Evolutionary conservation across 2,113 vertebrate genomes (phyloP).

Genomic region (Calonectris borealis): DNA sequence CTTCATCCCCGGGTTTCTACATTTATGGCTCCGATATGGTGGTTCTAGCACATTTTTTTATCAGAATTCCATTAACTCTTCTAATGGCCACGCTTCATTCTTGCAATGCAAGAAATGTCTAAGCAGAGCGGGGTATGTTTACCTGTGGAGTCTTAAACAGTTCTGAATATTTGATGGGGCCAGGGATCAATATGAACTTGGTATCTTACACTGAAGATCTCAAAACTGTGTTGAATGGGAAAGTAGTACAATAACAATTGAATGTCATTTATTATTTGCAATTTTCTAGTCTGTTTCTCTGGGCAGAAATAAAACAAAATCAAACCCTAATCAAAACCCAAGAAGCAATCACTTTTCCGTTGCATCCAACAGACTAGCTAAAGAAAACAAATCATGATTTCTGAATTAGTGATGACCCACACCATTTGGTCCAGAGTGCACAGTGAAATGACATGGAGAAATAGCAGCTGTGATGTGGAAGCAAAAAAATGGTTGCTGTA

Average conservation of each 20-base stretch:
- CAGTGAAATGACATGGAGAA: not conserved
- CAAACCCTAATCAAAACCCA: not conserved
- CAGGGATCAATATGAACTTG: not conserved
- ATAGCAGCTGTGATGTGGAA: not conserved
- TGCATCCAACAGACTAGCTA: not conserved
- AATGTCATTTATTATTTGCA: not conserved
- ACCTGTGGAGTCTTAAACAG: not conserved
- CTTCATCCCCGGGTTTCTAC: not conserved
- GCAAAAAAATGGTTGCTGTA: not conserved
- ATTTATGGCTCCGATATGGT: not conserved
- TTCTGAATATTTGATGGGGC: not conserved
- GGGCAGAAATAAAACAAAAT: not conserved
- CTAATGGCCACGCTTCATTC: not conserved
- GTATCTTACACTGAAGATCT: not conserved
- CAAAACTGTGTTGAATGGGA: not conserved
- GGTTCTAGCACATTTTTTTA: not conserved
- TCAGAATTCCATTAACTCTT: not conserved
- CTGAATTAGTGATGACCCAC: not conserved
- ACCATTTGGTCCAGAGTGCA: not conserved
- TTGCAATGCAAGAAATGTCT: not conserved
- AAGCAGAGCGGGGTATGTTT: not conserved
- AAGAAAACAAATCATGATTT: constrained; percentile 4
- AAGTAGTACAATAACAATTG: not conserved
- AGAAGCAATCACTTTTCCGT: not conserved
- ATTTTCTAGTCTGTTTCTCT: not conserved